phyloP scores from a whole-genome alignment of 2,888 invertebrate genomes.

The Amaurobius ferox region DNA sequence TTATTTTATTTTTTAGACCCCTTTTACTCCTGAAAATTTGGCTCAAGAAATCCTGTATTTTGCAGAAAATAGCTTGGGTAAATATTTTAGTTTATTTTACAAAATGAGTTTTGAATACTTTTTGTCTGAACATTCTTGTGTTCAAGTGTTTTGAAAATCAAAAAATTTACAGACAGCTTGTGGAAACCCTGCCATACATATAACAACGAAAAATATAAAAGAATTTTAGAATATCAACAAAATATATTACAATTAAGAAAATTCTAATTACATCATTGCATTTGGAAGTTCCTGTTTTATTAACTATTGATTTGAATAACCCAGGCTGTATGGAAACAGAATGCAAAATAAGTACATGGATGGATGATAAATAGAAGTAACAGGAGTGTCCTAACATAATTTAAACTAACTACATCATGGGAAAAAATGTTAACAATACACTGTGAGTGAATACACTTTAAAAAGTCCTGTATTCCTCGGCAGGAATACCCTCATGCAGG shows the following conservation, averaged over 20 bases:
- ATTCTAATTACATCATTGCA: neutral
- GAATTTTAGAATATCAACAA: too few species aligned
- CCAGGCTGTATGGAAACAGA: neutral
- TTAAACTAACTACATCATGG: neutral
- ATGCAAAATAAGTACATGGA: slow-evolving; percentile 7
- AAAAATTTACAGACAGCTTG: too few species aligned
- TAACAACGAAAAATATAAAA: too few species aligned
- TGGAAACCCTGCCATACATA: too few species aligned
- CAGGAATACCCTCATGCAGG: slow-evolving; percentile 29
- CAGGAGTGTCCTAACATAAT: neutral
- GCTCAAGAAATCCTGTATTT: too few species aligned
- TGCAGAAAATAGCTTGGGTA: too few species aligned
- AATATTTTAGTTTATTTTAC: neutral
- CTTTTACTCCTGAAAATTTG: too few species aligned
- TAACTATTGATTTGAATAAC: too few species aligned
- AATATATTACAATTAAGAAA: neutral
- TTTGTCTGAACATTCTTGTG: too few species aligned
- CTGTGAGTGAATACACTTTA: slow-evolving; percentile 30
- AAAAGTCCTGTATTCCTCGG: slow-evolving; percentile 21
- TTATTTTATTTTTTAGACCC: too few species aligned
- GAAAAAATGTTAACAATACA: slow-evolving; percentile 7
- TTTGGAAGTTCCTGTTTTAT: too few species aligned
- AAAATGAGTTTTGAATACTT: neutral
- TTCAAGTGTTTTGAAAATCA: neutral
- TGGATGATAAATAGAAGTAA: neutral